Evolutionary conservation across 2,888 invertebrate species (phyloP), one percentile per base, ranked within the genome.

Genomic region (Thymelicus sylvestris): DNA sequence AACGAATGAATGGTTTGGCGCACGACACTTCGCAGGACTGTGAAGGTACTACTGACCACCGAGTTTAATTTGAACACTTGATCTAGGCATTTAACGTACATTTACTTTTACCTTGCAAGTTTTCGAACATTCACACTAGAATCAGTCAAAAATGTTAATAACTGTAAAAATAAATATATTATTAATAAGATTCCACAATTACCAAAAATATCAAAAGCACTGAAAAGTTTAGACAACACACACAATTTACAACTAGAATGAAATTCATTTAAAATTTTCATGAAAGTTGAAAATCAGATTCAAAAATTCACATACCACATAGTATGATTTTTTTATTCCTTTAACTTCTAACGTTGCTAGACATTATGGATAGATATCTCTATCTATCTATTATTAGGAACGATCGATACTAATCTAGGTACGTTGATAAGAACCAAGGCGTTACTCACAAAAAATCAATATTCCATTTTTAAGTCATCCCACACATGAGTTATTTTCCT

Each of bases 41-140:
- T 85, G 90, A 91, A 92, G 90, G 92, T 88, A 86, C 87, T 88
- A 86, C 87, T 79, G 81, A 82, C 81, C 83, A 84, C 71, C 81
- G 78, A 78, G 82, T 81, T 81, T 80, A 81, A 80, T 80, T 83
- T 80, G 76, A 81, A 79, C 71, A 65, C 75, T 76, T 70, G 71
- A 71, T 75, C 75, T 75, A 75, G 75, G 71, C 75, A 74, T 73
- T 73, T 70, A 70, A 72, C 72, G 72, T 73, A 72, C 71, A 55
- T 66, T 71, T 75, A 68, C 67, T 73, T 59, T 69, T 74, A 71
- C 71, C 74, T 74, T 70, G 61, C 71, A 67, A 73, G 59, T 67
- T 70, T 73, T 73, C 63, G 68, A 73, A 75, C 72, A 71, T 55
- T 57, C 6, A 62, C 66, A 68, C 71, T 67, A n/a, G 61, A 41